Conservation (phyloP, 2,888 invertebrate species). For the Cheilosia urbana region DNA sequence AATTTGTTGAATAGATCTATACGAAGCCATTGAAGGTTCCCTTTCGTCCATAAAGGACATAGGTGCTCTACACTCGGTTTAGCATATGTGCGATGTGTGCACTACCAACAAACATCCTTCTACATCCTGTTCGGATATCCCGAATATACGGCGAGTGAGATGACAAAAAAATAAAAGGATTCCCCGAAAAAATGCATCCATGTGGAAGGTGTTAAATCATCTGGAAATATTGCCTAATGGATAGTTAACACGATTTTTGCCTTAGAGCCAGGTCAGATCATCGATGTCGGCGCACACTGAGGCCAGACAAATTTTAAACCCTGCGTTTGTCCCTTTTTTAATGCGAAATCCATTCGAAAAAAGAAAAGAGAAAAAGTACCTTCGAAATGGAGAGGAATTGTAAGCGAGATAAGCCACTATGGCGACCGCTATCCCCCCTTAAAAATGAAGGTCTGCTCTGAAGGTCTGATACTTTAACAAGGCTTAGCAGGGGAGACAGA, state of each 20-base stretch:
- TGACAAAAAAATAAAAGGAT: slow-evolving; percentile 65
- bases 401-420: slow-evolving; percentile 59
- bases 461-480: slow-evolving; percentile 17
- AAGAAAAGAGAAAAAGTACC: slow-evolving; percentile 35
- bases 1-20: slow-evolving; percentile 49
- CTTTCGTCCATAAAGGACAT: slow-evolving; percentile 42
- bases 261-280: slow-evolving; percentile 76
- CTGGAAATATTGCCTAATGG: slow-evolving; percentile 80
- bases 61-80: slow-evolving; percentile 53
- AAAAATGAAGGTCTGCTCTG: background rate
- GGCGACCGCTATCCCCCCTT: slow-evolving; percentile 30
- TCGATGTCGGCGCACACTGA: slow-evolving; percentile 48
- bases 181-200: slow-evolving; percentile 74
- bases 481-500: slow-evolving; percentile 1
- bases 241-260: slow-evolving; percentile 80
- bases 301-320: slow-evolving; percentile 57
- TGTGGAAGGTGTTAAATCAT: slow-evolving; percentile 78
- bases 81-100: slow-evolving; percentile 61
- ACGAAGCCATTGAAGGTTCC: slow-evolving; percentile 36
- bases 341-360: slow-evolving; percentile 58
- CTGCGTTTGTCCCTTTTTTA: slow-evolving; percentile 45
- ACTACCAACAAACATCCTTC: slow-evolving; percentile 56
- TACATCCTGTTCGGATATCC: slow-evolving; percentile 56
- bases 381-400: slow-evolving; percentile 53
- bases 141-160: slow-evolving; percentile 41